phyloP scores from a whole-genome alignment of 1,140 invertebrate species.

The Sitodiplosis mosellana region DNA sequence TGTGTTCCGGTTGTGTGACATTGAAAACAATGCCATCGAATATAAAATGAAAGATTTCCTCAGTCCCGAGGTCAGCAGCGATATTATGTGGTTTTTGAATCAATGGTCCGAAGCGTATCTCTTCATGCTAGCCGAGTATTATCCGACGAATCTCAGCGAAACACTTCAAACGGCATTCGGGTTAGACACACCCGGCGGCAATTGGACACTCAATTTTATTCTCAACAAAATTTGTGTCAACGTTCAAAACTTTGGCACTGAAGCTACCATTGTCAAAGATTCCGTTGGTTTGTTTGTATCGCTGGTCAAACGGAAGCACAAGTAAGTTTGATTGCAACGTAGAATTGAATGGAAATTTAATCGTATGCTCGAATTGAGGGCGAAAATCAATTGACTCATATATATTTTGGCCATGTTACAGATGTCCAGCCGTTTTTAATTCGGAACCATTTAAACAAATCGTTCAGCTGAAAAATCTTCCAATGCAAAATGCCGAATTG shows the following conservation, averaged over 20 bases:
- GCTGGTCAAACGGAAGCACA: neutral
- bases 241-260: neutral
- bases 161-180: neutral
- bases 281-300: neutral
- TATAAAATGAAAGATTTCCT: conserved; percentile 27
- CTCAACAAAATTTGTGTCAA: conserved; percentile 2
- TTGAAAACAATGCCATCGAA: conserved; percentile 42
- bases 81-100: conserved; percentile 52
- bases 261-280: neutral
- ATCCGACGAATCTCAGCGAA: conserved; percentile 32
- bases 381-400: too few relatives aligned
- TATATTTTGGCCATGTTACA: neutral
- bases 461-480: conserved; percentile 16
- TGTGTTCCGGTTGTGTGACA: conserved; percentile 45
- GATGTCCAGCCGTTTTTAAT: neutral
- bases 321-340: conserved; percentile 1
- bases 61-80: conserved; percentile 53
- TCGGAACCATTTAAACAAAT: conserved; percentile 1
- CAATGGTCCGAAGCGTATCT: conserved; percentile 51
- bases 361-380: too few relatives aligned
- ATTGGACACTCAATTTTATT: neutral
- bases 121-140: conserved; percentile 40
- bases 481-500: conserved; percentile 16
- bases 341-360: too few relatives aligned
- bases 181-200: neutral